Conservation (phyloP, 2,113 vertebrate genomes). For the Aspidoscelis tigris region DNA sequence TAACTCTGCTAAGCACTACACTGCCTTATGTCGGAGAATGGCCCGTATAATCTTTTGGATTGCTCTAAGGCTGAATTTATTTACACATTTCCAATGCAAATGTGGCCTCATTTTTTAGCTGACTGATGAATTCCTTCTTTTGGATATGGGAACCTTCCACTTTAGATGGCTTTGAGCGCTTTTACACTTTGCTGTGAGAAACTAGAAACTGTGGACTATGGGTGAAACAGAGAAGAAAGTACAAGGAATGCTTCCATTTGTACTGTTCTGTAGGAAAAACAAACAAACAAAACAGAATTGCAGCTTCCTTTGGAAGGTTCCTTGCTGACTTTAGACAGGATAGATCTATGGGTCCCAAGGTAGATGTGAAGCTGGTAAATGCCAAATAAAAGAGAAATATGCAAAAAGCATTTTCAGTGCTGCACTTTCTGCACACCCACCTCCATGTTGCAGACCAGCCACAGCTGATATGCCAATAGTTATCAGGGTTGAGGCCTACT, state of each 20-base stretch:
- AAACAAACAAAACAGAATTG: too few species aligned
- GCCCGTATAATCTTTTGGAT: slow-evolving; percentile 28
- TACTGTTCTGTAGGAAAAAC: too few species aligned
- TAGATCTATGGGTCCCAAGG: too few species aligned
- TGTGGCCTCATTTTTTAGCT: slow-evolving; percentile 38
- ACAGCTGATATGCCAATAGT: too few species aligned
- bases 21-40: slow-evolving; percentile 28
- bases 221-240: rapidly evolving
- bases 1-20: background rate
- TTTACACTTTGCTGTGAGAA: slow-evolving; percentile 33
- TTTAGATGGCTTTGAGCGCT: slow-evolving; percentile 28
- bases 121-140: slow-evolving; percentile 36
- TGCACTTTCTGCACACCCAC: too few species aligned
- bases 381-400: too few species aligned
- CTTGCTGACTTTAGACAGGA: too few species aligned
- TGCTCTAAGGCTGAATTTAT: slow-evolving; percentile 41
- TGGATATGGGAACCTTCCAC: slow-evolving; percentile 37
- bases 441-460: too few species aligned
- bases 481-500: too few species aligned
- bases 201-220: background rate
- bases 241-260: background rate
- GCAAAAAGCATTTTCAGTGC: too few species aligned
- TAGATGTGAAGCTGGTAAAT: too few species aligned
- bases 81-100: slow-evolving; percentile 51
- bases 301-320: too few species aligned